Base-by-base conservation (phyloP, 2,888 invertebrate species). In the Diaperis boleti region DNA sequence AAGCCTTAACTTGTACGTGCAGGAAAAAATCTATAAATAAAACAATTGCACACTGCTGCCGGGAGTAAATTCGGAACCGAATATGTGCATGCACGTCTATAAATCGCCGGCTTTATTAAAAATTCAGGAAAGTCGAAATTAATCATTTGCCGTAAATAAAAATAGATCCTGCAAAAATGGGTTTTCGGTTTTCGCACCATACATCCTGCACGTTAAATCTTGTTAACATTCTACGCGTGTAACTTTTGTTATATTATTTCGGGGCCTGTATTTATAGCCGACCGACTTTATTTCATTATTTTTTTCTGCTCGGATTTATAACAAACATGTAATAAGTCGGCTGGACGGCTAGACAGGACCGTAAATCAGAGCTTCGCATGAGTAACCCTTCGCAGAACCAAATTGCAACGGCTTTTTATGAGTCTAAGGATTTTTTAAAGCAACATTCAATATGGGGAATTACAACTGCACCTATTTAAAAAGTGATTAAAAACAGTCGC, bases 251-350 rank as follows among this genome's bases (percentile, higher is more conserved):
- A 75, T 73, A 74, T 75, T 73, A 74, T 75, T 74, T 74, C 69
- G 64, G 65, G 59, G 66, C 66, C 68, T 70, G 72, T 72, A 74
- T 76, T 76, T 74, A 76, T 72, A 62, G 71, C 69, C 49, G 63
- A 67, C 64, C 67, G 71, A 70, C 71, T 74, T 73, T 72, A 75
- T 74, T 74, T 74, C 72, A 70, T 76, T 76, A 72, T 73, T 73
- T 73, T 72, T 74, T 69, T 59, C 62, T 62, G 66, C 70, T 15
- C 72, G 74, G 74, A 74, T 76, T 76, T 76, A 74, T 74, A 76
- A 74, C 76, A 76, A 76, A 75, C 76, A 76, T 76, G 71, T 76
- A 76, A 76, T 76, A 76, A 76, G 73, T 75, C 74, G 71, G 72
- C 74, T 73, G 72, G 72, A 70, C 67, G 70, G 64, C 13, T 33